Percentiles rank a stretch among this genome's conserved stretches.
Evolutionary conservation across 2,797 vertebrate species (phyloP).

Genomic region (Micropoecilia bifurca): DNA sequence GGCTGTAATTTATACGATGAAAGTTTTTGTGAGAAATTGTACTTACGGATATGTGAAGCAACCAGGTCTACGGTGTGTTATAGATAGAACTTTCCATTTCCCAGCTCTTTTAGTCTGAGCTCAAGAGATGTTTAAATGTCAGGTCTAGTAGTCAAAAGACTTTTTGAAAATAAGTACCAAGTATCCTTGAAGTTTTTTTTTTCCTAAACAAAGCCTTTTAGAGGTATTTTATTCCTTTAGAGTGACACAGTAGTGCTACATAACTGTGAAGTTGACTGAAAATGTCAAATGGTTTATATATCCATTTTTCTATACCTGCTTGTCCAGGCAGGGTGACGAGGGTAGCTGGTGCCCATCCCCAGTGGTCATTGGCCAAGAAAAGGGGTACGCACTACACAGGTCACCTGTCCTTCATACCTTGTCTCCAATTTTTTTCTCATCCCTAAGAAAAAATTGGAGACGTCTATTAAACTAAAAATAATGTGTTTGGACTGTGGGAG

Average conservation of each 20-base stretch:
- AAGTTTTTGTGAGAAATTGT: conserved; percentile 66
- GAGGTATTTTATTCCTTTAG: not conserved
- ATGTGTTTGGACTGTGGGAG: not conserved
- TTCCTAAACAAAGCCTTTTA: not conserved
- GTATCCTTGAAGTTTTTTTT: not conserved
- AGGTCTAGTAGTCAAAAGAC: not conserved
- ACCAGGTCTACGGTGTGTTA: conserved; percentile 40
- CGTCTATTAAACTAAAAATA: not conserved
- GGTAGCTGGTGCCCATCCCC: not conserved
- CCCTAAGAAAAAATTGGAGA: too few species aligned
- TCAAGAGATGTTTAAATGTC: conserved; percentile 4
- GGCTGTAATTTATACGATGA: conserved; percentile 53
- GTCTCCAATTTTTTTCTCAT: too few species aligned
- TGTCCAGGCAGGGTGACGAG: not conserved
- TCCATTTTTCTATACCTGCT: not conserved
- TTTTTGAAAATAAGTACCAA: not conserved
- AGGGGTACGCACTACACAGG: not conserved
- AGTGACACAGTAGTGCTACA: not conserved
- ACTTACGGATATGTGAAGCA: conserved; percentile 54
- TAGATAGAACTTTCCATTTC: conserved; percentile 48
- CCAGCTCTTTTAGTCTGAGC: conserved; percentile 31
- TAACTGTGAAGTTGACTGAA: not conserved
- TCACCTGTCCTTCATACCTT: not conserved
- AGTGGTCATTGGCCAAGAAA: not conserved
- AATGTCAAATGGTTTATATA: not conserved